A percentile compares a stretch with the other conserved stretches of the same genome.
Evolutionary conservation across 2,888 invertebrate species (phyloP).

Genomic region (Chrysodeixis includens): DNA sequence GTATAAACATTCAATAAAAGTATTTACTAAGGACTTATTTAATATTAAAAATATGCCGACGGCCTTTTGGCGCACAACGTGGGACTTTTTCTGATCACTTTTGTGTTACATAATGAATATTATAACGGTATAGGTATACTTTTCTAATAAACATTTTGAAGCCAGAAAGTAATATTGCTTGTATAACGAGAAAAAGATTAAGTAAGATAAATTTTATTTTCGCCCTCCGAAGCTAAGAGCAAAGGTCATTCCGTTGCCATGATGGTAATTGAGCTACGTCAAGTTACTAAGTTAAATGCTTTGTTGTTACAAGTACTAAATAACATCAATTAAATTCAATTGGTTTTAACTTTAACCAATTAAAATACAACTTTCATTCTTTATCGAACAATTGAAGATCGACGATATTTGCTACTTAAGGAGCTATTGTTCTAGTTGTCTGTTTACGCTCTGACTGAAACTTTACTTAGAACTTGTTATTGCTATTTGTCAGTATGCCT

Average conservation of each 20-base stretch:
- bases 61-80: constrained; percentile 44
- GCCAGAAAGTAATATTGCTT: constrained; percentile 44
- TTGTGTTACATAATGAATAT: constrained; percentile 9
- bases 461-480: background rate
- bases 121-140: constrained; percentile 12
- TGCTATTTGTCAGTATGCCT: background rate
- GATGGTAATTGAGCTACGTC: constrained; percentile 38
- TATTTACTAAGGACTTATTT: constrained; percentile 35
- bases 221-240: constrained; percentile 32
- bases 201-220: constrained; percentile 44
- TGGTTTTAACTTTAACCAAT: constrained; percentile 42
- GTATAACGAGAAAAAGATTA: constrained; percentile 46
- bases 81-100: constrained; percentile 23
- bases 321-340: constrained; percentile 56
- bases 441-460: constrained; percentile 2
- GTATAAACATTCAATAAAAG: constrained; percentile 43
- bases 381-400: constrained; percentile 39
- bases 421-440: background rate
- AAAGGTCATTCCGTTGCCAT: constrained; percentile 51
- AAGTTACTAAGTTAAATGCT: constrained; percentile 44
- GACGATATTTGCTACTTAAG: constrained; percentile 9
- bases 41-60: constrained; percentile 17
- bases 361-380: constrained; percentile 40
- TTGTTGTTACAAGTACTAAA: constrained; percentile 51
- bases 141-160: constrained; percentile 20